Conservation (phyloP, 2,888 invertebrate genomes). For the Rambutsinella grinnellia region DNA sequence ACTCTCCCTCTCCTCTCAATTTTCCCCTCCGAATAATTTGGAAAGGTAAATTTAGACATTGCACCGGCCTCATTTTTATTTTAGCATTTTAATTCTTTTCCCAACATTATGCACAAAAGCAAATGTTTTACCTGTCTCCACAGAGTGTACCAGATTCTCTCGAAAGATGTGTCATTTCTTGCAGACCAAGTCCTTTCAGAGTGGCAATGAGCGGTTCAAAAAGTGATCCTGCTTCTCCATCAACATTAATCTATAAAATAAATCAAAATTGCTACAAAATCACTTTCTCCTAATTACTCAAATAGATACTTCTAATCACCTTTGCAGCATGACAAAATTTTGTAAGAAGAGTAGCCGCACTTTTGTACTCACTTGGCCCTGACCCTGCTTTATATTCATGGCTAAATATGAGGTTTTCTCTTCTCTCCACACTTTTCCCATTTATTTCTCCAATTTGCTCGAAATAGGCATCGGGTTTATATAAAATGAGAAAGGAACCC, state of each 20-base stretch:
- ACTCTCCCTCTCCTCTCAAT: too few species aligned
- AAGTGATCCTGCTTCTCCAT: slow-evolving; percentile 54
- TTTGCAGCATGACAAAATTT: slow-evolving; percentile 64
- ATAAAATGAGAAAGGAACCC: slow-evolving; percentile 42
- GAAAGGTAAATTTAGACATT: too few species aligned
- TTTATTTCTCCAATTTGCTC: slow-evolving; percentile 53
- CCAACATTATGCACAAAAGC: not conserved
- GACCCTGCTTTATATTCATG: slow-evolving; percentile 60
- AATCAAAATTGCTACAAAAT: not conserved
- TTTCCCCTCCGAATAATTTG: too few species aligned
- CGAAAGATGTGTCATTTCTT: slow-evolving; percentile 62
- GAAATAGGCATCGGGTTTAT: slow-evolving; percentile 42
- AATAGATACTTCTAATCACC: too few species aligned
- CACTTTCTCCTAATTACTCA: too few species aligned
- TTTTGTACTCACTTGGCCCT: slow-evolving; percentile 54
- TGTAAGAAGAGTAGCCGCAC: slow-evolving; percentile 59
- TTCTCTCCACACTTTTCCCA: slow-evolving; percentile 51
- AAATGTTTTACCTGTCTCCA: slow-evolving; percentile 63
- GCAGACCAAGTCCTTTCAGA: slow-evolving; percentile 56
- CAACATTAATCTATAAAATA: slow-evolving; percentile 57
- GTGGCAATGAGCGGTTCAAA: slow-evolving; percentile 59
- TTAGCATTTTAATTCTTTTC: too few species aligned
- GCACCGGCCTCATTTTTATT: too few species aligned
- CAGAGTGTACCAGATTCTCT: slow-evolving; percentile 62
- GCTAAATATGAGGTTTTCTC: slow-evolving; percentile 62